phyloP scores from a whole-genome alignment of 2,797 vertebrate species.

The Sebastes vulpes region DNA sequence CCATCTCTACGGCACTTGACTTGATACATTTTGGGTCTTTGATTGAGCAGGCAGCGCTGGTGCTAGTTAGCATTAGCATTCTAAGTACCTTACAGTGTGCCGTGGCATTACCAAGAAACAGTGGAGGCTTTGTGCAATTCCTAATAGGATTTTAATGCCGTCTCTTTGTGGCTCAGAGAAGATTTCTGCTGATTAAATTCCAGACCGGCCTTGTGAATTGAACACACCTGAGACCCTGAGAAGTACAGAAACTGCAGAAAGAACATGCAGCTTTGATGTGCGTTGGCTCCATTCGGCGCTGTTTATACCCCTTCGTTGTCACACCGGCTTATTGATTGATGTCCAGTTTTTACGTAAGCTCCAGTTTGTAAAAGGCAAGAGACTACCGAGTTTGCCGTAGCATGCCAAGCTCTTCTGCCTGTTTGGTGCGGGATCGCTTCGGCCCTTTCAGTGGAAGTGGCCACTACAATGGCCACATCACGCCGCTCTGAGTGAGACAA shows the following conservation, averaged over 20 bases:
- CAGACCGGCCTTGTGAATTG: conserved; percentile 68
- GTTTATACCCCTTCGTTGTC: conserved; percentile 29
- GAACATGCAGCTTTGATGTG: conserved; percentile 45
- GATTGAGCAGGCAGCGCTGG: neutral
- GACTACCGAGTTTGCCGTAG: conserved; percentile 36
- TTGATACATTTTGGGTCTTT: conserved; percentile 25
- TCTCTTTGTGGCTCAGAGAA: conserved; percentile 73
- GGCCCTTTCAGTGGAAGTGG: conserved; percentile 55
- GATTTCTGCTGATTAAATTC: conserved; percentile 83
- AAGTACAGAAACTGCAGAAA: neutral
- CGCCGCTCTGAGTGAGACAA: conserved; percentile 73
- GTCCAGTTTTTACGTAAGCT: conserved; percentile 34
- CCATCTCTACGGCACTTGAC: neutral
- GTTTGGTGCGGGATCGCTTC: conserved; percentile 61
- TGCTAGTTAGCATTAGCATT: conserved; percentile 52
- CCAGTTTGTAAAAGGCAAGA: conserved; percentile 33
- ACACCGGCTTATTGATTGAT: conserved; percentile 48
- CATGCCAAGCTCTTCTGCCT: conserved; percentile 18
- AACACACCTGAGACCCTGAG: conserved; percentile 49
- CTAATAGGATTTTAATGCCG: conserved; percentile 86
- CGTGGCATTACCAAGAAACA: conserved; percentile 71
- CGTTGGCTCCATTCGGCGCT: neutral
- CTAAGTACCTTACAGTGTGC: conserved; percentile 50
- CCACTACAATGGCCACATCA: conserved; percentile 63
- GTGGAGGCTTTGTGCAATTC: conserved; percentile 76